phyloP scores from a whole-genome alignment of 2,113 vertebrate genomes.

The Cottus gobio region DNA sequence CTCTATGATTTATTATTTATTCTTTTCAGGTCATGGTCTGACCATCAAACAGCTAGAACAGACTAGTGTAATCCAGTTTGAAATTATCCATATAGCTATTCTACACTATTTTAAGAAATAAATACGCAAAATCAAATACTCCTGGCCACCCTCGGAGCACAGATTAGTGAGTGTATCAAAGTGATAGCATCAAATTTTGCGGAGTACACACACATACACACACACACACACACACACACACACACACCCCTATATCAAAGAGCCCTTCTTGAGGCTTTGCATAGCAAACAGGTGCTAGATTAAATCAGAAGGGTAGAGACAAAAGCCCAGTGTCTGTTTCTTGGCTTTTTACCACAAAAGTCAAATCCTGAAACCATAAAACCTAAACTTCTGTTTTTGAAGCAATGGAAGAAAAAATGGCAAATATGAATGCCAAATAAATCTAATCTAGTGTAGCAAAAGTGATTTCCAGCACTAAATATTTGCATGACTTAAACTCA shows the following conservation, averaged over 20 bases:
- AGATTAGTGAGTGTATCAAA: constrained; percentile 51
- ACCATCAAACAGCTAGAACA: constrained; percentile 40
- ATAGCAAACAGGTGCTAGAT: constrained; percentile 80
- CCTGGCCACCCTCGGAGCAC: constrained; percentile 40
- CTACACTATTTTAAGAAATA: constrained; percentile 25
- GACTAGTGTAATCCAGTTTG: constrained; percentile 27
- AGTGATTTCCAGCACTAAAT: constrained; percentile 17
- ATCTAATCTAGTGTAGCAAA: constrained; percentile 19
- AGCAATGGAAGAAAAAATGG: constrained; percentile 34
- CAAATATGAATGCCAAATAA: constrained; percentile 29
- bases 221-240: constrained; percentile 30
- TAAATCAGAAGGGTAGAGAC: constrained; percentile 67
- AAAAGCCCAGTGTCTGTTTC: constrained; percentile 74
- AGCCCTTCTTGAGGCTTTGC: constrained; percentile 73
- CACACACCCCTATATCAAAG: constrained; percentile 68
- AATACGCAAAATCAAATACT: constrained; percentile 36
- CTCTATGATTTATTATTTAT: constrained; percentile 34
- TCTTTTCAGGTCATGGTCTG: constrained; percentile 29
- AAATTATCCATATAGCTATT: constrained; percentile 28
- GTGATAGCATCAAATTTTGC: constrained; percentile 58
- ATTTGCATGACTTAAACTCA: not conserved
- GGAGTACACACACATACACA: constrained; percentile 23
- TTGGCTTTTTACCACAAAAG: constrained; percentile 65
- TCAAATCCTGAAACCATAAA: constrained; percentile 68
- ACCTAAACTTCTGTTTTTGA: constrained; percentile 37